Conservation (phyloP, 2,888 invertebrate species). For the Habroteleia sp. region DNA sequence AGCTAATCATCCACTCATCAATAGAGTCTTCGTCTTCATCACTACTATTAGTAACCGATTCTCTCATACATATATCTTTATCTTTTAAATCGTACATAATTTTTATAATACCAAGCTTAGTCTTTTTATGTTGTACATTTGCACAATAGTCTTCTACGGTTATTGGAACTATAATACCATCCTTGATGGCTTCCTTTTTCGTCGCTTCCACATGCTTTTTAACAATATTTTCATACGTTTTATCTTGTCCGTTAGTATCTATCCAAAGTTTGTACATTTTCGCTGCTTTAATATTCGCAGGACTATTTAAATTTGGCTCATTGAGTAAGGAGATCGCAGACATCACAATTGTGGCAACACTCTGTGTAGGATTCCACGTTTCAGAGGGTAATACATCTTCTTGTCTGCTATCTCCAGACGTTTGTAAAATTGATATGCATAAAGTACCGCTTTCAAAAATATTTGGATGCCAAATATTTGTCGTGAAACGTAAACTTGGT, state of each 20-base stretch:
- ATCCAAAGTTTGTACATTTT: conserved; percentile 99
- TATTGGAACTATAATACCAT: conserved; percentile 97
- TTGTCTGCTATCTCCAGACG: too few relatives aligned
- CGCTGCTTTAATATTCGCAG: conserved; percentile 99
- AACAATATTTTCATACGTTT: conserved; percentile 97
- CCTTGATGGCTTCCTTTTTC: conserved; percentile 96
- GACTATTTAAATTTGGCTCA: conserved; percentile 99
- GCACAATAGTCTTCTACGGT: conserved; percentile 99
- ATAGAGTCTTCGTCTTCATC: too few relatives aligned
- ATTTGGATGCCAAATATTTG: conserved; percentile 1
- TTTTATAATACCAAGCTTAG: too few relatives aligned
- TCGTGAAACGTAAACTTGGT: not conserved
- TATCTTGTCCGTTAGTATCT: conserved; percentile 98
- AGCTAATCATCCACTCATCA: too few relatives aligned
- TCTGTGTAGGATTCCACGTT: conserved; percentile 99
- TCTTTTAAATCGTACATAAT: too few relatives aligned
- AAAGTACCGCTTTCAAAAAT: conserved; percentile 95
- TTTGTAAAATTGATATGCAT: conserved; percentile 99
- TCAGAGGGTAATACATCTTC: too few relatives aligned
- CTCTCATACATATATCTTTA: too few relatives aligned
- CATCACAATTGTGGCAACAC: conserved; percentile 97
- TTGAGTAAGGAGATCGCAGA: conserved; percentile 99
- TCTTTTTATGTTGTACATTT: too few relatives aligned
- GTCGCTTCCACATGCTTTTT: conserved; percentile 98
- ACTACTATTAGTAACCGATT: too few relatives aligned